Percentiles rank a stretch among this genome's conserved stretches.
Evolutionary conservation across 2,888 invertebrate species (phyloP).

Genomic region (Eupeodes luniger): DNA sequence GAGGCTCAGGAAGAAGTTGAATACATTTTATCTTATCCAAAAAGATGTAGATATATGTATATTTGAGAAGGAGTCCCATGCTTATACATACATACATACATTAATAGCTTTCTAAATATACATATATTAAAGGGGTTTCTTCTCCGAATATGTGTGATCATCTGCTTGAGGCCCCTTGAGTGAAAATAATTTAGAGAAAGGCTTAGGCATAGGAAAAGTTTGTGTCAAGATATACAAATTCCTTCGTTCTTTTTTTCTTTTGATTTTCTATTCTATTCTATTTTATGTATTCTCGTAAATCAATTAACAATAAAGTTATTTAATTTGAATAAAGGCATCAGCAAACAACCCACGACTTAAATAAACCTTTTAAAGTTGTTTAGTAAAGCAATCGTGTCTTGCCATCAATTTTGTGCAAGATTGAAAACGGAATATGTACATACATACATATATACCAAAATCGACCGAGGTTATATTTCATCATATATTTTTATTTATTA

Average conservation of each 20-base stretch:
- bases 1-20: background rate
- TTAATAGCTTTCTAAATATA: background rate
- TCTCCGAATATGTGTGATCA: conserved; percentile 3
- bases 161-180: background rate
- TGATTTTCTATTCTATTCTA: background rate
- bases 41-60: background rate
- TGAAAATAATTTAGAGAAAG: background rate
- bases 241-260: conserved; percentile 30
- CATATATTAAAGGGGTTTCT: background rate
- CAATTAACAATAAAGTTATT: conserved; percentile 74
- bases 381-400: conserved; percentile 19
- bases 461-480: background rate
- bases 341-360: conserved; percentile 23
- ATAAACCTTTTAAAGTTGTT: conserved; percentile 23
- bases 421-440: background rate
- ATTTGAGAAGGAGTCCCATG: background rate
- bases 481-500: no score
- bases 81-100: background rate
- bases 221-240: conserved; percentile 15
- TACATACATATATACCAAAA: background rate
- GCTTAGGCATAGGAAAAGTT: background rate
- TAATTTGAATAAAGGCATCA: conserved; percentile 67
- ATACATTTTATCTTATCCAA: background rate
- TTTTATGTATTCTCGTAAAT: conserved; percentile 40
- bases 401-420: conserved; percentile 34